These are phyloP conservation scores for Terebella lapidaria DNA, from an alignment of 2,888 invertebrate species.

Conservation along the genomic window DNA sequence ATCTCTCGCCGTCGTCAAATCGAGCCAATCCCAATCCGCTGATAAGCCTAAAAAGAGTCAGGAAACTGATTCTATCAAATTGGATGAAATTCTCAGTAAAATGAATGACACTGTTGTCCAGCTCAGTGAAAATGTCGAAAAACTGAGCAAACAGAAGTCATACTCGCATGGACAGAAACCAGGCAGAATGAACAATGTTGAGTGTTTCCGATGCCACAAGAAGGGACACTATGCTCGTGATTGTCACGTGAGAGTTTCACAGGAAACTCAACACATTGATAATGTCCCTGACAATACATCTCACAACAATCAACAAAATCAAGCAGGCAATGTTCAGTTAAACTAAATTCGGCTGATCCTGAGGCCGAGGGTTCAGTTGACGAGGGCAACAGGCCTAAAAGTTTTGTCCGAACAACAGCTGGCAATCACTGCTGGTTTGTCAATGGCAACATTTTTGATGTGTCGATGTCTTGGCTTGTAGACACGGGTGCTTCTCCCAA, in stretches of 20 bases:
- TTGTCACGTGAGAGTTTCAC: not conserved
- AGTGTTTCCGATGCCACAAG: not conserved
- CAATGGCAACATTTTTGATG: not conserved
- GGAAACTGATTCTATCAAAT: not conserved
- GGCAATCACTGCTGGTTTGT: not conserved
- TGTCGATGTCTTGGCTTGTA: not conserved
- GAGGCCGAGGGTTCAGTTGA: constrained; percentile 1
- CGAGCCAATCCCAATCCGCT: too few species aligned
- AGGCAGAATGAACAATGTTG: not conserved
- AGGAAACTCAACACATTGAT: too few species aligned
- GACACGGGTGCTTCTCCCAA: not conserved
- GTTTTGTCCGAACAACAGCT: not conserved
- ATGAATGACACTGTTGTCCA: too few species aligned
- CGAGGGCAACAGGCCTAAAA: not conserved
- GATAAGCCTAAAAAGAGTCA: not conserved
- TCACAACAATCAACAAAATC: too few species aligned
- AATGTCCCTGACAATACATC: too few species aligned
- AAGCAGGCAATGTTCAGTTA: not conserved
- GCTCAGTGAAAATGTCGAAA: too few species aligned
- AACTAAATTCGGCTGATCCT: not conserved
- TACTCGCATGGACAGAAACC: too few species aligned
- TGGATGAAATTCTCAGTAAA: not conserved
- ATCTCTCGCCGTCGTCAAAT: not conserved
- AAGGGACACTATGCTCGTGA: not conserved
- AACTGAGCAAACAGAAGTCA: too few species aligned